Evolutionary conservation across 2,797 vertebrate genomes (phyloP), one percentile per base, ranked within the genome.

Genomic region (Pseudochromis fuscus): DNA sequence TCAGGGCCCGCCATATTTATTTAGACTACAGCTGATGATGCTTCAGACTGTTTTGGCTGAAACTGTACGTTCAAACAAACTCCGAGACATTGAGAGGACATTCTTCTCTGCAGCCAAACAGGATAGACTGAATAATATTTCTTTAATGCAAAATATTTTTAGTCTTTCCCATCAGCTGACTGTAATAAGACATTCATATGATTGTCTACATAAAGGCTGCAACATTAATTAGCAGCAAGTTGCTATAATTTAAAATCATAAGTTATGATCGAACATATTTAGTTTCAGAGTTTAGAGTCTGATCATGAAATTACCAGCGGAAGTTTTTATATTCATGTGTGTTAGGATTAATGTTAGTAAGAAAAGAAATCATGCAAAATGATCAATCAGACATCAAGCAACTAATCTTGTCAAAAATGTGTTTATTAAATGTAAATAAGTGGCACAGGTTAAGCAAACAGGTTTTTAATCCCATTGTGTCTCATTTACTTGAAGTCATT

Each of bases 11-110:
- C 50, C 37, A 48, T 16, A 2, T 66, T 74, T 86, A 87, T 83
- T 88, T 89, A 77, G 77, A 48, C 87, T 83, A 35, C 56, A 76
- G 58, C 77, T 44, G 57, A 65, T 21, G 63, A 48, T 42, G 53
- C 64, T 49, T 46, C 42, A n/a, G 24, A 48, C 51, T 82, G 77
- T 76, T 81, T 61, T 44, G 79, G 10, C 60, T 73, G 46, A 64
- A 67, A 27, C 4, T 0, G 7, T 10, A 1, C 1, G 16, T 64
- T 64, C 55, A 77, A 33, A 79, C 49, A 53, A 55, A 70, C 42
- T 44, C 63, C 42, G 45, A 62, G 72, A 77, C 70, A n/a, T 18
- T 11, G 25, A 13, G 37, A 64, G 53, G 49, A 62, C 60, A 48
- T 48, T 58, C 77, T 37, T 16, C 31, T 7, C 18, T 2, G 35